Percentiles rank a stretch among this genome's conserved stretches.
phyloP scores from a whole-genome alignment of 2,113 vertebrate species.

The Corythaixoides concolor region DNA sequence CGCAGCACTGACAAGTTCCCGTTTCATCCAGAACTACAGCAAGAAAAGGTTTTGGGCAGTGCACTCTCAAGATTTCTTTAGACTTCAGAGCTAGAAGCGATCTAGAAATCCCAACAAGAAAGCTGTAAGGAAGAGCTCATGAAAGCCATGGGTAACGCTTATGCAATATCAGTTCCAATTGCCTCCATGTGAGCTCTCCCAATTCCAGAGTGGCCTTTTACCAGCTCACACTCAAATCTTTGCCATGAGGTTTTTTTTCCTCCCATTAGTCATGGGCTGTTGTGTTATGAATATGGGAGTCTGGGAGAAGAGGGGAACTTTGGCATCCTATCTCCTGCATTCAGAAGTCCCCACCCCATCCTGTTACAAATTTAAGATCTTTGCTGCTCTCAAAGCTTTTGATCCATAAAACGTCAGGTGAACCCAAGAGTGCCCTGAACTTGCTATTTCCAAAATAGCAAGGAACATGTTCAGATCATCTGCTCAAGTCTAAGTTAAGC shows the following conservation, averaged over 20 bases:
- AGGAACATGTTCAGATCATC: background rate
- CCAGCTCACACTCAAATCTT: background rate
- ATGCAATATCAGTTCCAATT: accelerated
- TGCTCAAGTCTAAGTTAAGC: background rate
- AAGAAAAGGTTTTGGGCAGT: background rate
- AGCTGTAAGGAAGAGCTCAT: background rate
- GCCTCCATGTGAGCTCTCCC: background rate
- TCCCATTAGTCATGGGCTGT: background rate
- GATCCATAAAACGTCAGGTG: background rate
- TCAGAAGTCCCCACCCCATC: background rate
- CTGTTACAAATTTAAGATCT: background rate
- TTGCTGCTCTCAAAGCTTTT: background rate
- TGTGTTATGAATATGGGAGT: background rate
- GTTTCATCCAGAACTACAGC: background rate
- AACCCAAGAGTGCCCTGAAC: background rate
- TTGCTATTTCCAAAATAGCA: background rate
- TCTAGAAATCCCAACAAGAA: background rate
- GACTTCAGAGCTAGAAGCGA: background rate
- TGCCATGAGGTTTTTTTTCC: background rate
- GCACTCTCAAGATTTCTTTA: background rate
- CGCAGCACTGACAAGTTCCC: background rate
- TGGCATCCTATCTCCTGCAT: accelerated
- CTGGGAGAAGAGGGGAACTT: background rate
- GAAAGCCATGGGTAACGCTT: background rate
- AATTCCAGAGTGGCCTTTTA: background rate